Conservation (phyloP, 2,797 vertebrate genomes). For the Scarus forsteni region DNA sequence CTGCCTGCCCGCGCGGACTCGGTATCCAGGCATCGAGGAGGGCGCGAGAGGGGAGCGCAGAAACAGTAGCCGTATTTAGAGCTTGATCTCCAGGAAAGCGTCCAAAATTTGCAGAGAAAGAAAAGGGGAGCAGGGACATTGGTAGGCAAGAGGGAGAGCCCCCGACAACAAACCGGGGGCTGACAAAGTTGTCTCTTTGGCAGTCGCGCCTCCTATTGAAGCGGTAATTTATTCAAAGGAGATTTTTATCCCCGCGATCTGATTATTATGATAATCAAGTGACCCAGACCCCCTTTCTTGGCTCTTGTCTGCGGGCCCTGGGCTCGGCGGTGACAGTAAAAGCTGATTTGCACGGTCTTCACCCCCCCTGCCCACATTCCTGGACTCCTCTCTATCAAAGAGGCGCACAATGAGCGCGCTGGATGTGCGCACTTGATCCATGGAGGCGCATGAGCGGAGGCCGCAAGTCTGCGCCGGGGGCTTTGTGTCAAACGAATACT, state of each 20-base stretch:
- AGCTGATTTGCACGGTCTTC: slow-evolving; percentile 89
- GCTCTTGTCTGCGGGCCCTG: slow-evolving; percentile 83
- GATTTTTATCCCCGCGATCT: slow-evolving; percentile 87
- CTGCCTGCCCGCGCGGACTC: slow-evolving; percentile 64
- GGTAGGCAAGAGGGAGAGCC: slow-evolving; percentile 66
- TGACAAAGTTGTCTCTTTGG: slow-evolving; percentile 89
- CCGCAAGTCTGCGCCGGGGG: slow-evolving; percentile 67
- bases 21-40: slow-evolving; percentile 78
- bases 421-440: slow-evolving; percentile 81
- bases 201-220: slow-evolving; percentile 88
- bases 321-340: slow-evolving; percentile 84
- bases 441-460: slow-evolving; percentile 62
- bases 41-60: slow-evolving; percentile 62
- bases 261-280: slow-evolving; percentile 89
- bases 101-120: slow-evolving; percentile 79
- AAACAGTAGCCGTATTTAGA: slow-evolving; percentile 84
- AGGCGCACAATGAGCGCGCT: slow-evolving; percentile 74
- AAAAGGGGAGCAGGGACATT: slow-evolving; percentile 65
- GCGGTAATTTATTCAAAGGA: slow-evolving; percentile 88
- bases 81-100: slow-evolving; percentile 79
- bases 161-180: slow-evolving; percentile 75
- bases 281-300: slow-evolving; percentile 84
- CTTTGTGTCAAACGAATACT: slow-evolving; percentile 82
- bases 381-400: slow-evolving; percentile 83
- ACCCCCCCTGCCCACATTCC: slow-evolving; percentile 84